Base-by-base conservation (phyloP, 2,113 vertebrate genomes). In the Morone saxatilis region DNA sequence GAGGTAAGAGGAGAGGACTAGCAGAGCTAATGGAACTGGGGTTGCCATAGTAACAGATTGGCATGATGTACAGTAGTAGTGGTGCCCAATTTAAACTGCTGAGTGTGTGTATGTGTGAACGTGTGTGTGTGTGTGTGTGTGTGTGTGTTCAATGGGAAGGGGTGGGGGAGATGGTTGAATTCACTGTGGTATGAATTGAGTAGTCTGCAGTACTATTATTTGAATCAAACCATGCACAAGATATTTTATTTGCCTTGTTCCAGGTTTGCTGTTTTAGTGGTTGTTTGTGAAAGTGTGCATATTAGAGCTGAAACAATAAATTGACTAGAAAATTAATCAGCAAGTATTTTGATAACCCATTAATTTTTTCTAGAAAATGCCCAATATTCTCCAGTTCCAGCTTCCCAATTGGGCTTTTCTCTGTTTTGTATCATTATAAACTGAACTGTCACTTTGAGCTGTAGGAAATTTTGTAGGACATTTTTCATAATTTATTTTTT, bases 31-130 rank as follows among this genome's bases (percentile, higher is more conserved):
- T 81, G 86, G 87, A 85, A 77, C 25, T 2, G n/a, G 17, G 69
- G 94, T 95, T 94, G 76, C 91, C 80, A 93, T 95, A 61, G 94
- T 73, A 92, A 95, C 94, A 89, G 89, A 94, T 94, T 93, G 88
- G 91, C 88, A 92, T 82, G 77, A 66, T 70, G 75, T 71, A 86
- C 83, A 71, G 80, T 47, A 9, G 38, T 53, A 77, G 71, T 56
- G 60, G 65, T 83, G 78, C 47, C 80, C 78, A 74, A 60, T 78
- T 75, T 78, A 78, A 86, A 83, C 67, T 84, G 76, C 71, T 83
- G 76, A 62, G 65, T 85, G 61, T 83, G 76, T 84, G 67, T 81
- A 36, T 70, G 31, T 80, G 71, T 81, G 61, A 69, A 56, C 74
- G 48, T 60, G 47, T 67, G 54, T 57, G 62, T 80, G 80, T 78